Conservation (phyloP, 2,888 invertebrate genomes). For the Meliscaeva auricollis region DNA sequence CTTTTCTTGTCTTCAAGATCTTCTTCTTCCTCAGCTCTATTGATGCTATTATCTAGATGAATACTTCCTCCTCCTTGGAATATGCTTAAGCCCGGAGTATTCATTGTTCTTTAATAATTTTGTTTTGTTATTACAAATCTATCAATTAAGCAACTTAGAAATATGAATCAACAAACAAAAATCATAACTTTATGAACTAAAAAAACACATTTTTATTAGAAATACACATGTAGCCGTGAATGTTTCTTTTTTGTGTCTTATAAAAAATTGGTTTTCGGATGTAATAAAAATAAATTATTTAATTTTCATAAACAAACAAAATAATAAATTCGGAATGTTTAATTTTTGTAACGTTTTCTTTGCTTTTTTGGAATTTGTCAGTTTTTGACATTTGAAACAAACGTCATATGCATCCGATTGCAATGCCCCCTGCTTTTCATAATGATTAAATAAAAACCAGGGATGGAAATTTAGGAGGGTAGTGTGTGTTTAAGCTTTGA, state of each 20-base stretch:
- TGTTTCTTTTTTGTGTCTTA: not conserved
- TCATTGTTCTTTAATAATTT: constrained; percentile 82
- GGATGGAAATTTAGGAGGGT: too few relatives aligned
- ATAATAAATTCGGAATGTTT: not conserved
- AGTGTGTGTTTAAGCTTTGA: too few relatives aligned
- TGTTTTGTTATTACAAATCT: too few relatives aligned
- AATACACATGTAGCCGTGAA: not conserved
- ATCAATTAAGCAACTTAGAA: not conserved
- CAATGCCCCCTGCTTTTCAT: constrained; percentile 8
- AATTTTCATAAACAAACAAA: not conserved
- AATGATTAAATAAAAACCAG: too few relatives aligned
- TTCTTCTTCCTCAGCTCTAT: constrained; percentile 89
- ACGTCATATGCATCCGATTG: not conserved
- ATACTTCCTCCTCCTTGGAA: constrained; percentile 89
- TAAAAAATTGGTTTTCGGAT: not conserved
- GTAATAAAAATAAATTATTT: too few relatives aligned
- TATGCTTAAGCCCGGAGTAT: constrained; percentile 88
- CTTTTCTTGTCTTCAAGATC: constrained; percentile 88
- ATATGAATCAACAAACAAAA: not conserved
- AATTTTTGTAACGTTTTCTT: constrained; percentile 25
- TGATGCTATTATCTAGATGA: constrained; percentile 87
- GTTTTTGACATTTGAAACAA: constrained; percentile 11
- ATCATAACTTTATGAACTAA: not conserved
- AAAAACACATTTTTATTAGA: not conserved
- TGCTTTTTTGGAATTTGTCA: not conserved